Percentiles rank a stretch among this genome's conserved stretches.
phyloP scores from a whole-genome alignment of 2,797 vertebrate species.

The Mormyrops boulengeri region DNA sequence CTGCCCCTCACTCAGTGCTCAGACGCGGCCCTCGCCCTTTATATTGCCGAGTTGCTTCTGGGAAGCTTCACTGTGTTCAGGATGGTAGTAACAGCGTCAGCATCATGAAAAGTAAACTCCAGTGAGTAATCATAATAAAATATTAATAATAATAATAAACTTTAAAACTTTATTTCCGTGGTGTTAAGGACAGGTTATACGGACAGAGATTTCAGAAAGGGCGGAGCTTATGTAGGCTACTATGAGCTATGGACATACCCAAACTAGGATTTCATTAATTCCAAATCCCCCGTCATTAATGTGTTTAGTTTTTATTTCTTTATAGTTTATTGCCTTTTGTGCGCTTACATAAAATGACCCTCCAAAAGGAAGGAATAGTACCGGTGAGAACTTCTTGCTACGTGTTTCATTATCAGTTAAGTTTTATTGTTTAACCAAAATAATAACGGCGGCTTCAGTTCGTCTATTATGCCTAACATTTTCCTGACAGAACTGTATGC shows the following conservation, averaged over 20 bases:
- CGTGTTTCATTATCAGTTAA: background rate
- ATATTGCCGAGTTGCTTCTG: background rate
- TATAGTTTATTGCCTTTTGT: background rate
- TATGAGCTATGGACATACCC: background rate
- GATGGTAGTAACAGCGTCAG: background rate
- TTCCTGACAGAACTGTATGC: too few relatives aligned
- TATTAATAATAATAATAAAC: constrained; percentile 2
- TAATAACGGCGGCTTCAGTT: background rate
- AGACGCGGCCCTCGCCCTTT: background rate
- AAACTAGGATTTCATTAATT: background rate
- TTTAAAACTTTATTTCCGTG: constrained; percentile 34
- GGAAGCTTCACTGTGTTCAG: background rate
- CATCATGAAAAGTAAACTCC: constrained; percentile 8
- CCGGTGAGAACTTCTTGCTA: background rate
- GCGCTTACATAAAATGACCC: background rate
- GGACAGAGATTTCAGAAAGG: background rate
- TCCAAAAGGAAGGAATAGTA: background rate
- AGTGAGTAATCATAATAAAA: constrained; percentile 13
- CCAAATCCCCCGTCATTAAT: background rate
- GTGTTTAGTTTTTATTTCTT: background rate
- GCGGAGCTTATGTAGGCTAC: background rate
- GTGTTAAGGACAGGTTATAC: constrained; percentile 11
- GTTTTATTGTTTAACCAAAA: background rate
- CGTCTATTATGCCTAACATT: background rate
- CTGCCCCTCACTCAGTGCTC: background rate